Evolutionary conservation across 2,113 vertebrate genomes (phyloP).

Genomic region (Dasypus novemcinctus): DNA sequence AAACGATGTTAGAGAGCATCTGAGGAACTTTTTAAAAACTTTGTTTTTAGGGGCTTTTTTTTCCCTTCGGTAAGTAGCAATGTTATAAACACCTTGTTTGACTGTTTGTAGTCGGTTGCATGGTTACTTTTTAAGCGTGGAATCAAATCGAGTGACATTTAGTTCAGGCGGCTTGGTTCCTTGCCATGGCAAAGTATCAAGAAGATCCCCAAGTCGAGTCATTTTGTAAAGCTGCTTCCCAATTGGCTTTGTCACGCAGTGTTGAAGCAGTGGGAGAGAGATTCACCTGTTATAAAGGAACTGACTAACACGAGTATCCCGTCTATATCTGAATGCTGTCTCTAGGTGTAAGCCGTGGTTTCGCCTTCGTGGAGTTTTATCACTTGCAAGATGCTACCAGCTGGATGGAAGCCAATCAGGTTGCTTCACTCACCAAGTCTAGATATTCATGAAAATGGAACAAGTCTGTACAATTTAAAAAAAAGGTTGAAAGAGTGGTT

Average conservation of each 20-base stretch:
- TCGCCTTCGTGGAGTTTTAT: conserved; percentile 99
- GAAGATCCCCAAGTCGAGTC: conserved; percentile 90
- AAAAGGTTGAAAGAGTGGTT: conserved; percentile 87
- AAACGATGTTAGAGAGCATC: conserved; percentile 83
- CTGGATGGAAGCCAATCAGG: conserved; percentile 99
- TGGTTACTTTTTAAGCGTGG: conserved; percentile 86
- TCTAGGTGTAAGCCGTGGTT: conserved; percentile 99
- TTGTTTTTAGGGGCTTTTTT: conserved; percentile 76
- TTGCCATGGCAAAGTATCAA: conserved; percentile 97
- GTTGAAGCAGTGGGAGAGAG: conserved; percentile 98
- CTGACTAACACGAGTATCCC: conserved; percentile 99
- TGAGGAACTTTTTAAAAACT: conserved; percentile 82
- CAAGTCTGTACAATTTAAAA: conserved; percentile 90
- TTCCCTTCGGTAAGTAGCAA: conserved; percentile 84
- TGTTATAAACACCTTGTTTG: conserved; percentile 81
- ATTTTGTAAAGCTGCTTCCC: conserved; percentile 91
- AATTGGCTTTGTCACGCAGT: conserved; percentile 92
- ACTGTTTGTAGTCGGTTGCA: conserved; percentile 85
- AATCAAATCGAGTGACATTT: conserved; percentile 81
- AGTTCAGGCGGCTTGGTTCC: conserved; percentile 88
- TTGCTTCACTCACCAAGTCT: conserved; percentile 99
- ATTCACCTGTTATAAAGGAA: conserved; percentile 99
- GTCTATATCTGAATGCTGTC: conserved; percentile 99
- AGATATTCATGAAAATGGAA: conserved; percentile 92
- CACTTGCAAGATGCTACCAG: conserved; percentile 99